Conservation (phyloP, 2,888 invertebrate species). For the Campoplex nolae region DNA sequence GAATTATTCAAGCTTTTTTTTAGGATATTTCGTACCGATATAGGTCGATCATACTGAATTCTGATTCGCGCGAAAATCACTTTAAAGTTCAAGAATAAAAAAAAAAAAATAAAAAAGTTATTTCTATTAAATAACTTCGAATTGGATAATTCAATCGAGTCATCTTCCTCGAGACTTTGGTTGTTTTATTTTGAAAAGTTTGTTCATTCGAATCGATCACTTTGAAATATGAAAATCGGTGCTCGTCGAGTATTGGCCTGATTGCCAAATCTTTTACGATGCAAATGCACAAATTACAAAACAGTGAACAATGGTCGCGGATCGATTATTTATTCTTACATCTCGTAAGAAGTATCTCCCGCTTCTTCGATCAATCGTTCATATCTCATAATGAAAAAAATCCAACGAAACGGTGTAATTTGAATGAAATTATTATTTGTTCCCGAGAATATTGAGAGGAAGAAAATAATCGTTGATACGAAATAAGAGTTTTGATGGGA, state of each 20-base stretch:
- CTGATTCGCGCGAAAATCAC: not conserved
- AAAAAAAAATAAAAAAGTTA: not conserved
- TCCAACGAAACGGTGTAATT: not conserved
- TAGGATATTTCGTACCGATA: not conserved
- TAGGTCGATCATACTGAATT: not conserved
- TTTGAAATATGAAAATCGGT: not conserved
- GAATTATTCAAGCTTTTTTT: slow-evolving; percentile 2
- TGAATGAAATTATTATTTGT: not conserved
- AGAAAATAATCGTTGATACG: not conserved
- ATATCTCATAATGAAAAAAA: not conserved
- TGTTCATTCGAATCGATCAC: not conserved
- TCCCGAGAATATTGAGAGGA: not conserved
- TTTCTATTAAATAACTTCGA: not conserved
- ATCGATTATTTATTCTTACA: not conserved
- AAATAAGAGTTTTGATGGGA: not conserved
- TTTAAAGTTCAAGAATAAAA: not conserved
- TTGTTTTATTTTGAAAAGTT: not conserved
- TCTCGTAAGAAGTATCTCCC: not conserved
- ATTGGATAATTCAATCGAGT: not conserved
- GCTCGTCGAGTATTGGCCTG: not conserved
- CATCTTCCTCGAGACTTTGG: not conserved
- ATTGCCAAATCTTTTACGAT: not conserved
- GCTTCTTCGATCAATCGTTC: not conserved
- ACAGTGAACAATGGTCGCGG: not conserved
- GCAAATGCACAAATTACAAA: not conserved